Conservation (phyloP, 2,888 invertebrate genomes). For the Pseudoips prasinana region DNA sequence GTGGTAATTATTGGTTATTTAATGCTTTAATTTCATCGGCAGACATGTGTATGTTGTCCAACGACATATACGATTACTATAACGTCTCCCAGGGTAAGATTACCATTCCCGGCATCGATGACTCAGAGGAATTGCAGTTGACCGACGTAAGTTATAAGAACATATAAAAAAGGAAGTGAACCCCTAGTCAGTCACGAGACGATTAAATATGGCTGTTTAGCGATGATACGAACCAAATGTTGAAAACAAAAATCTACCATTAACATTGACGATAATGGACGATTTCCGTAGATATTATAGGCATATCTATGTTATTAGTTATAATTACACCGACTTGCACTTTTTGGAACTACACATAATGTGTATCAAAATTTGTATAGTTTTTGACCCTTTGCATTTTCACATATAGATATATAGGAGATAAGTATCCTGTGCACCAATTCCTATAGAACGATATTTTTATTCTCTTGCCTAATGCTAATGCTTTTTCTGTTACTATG, state of each 20-base stretch:
- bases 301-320: slow-evolving; percentile 4
- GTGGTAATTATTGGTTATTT: slow-evolving; percentile 25
- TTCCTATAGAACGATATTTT: slow-evolving; percentile 22
- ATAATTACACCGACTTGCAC: slow-evolving; percentile 6
- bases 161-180: slow-evolving; percentile 22
- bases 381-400: slow-evolving; percentile 8
- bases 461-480: slow-evolving; percentile 33
- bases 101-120: slow-evolving; percentile 97
- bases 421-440: slow-evolving; percentile 39
- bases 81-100: slow-evolving; percentile 98
- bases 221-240: slow-evolving; percentile 22
- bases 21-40: slow-evolving; percentile 64
- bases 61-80: slow-evolving; percentile 96
- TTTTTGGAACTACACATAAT: slow-evolving; percentile 18
- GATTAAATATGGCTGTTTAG: slow-evolving; percentile 33
- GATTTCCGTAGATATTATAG: slow-evolving; percentile 11
- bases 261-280: slow-evolving; percentile 45
- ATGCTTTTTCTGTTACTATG: slow-evolving; percentile 33
- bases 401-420: slow-evolving; percentile 3
- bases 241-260: slow-evolving; percentile 30
- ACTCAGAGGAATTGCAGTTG: slow-evolving; percentile 93
- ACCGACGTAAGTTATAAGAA: slow-evolving; percentile 91
- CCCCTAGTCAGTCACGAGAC: slow-evolving; percentile 19
- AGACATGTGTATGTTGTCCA: slow-evolving; percentile 90
- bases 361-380: slow-evolving; percentile 20